phyloP scores from a whole-genome alignment of 2,797 vertebrate genomes.

The Sebastiscus albofasciatus region DNA sequence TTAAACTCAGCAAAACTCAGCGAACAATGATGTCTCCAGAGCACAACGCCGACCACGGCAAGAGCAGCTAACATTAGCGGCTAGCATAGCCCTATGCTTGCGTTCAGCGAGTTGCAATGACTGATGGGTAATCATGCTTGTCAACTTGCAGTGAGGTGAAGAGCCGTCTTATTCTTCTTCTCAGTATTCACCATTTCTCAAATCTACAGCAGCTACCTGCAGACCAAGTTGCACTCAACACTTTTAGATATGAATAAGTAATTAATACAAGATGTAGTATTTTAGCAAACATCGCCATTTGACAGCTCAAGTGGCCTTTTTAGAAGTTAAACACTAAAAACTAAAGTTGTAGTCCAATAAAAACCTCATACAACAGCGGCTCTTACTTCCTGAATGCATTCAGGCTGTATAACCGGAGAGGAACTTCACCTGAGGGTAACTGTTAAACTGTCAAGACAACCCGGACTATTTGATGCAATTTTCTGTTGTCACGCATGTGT shows the following conservation, averaged over 20 bases:
- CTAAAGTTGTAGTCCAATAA: neutral
- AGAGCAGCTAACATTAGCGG: neutral
- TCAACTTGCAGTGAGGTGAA: neutral
- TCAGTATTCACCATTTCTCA: neutral
- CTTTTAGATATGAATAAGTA: neutral
- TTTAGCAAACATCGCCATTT: neutral
- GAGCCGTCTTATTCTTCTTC: neutral
- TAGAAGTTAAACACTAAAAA: neutral
- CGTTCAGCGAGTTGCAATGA: neutral
- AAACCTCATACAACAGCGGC: neutral
- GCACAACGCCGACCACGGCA: no score
- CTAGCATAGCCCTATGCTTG: neutral
- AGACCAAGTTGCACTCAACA: neutral
- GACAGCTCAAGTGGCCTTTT: neutral
- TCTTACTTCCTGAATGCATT: neutral
- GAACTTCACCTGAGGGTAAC: conserved; percentile 22
- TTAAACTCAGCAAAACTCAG: no score
- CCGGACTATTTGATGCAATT: neutral
- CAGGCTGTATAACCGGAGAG: neutral
- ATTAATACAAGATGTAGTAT: neutral
- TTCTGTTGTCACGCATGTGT: neutral
- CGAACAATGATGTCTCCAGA: no score
- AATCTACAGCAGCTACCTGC: neutral
- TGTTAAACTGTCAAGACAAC: conserved; percentile 16
- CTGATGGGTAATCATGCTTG: neutral